A percentile compares a stretch with the other conserved stretches of the same genome.
phyloP scores from a whole-genome alignment of 2,888 invertebrate species.

The Sarcophaga variegata region DNA sequence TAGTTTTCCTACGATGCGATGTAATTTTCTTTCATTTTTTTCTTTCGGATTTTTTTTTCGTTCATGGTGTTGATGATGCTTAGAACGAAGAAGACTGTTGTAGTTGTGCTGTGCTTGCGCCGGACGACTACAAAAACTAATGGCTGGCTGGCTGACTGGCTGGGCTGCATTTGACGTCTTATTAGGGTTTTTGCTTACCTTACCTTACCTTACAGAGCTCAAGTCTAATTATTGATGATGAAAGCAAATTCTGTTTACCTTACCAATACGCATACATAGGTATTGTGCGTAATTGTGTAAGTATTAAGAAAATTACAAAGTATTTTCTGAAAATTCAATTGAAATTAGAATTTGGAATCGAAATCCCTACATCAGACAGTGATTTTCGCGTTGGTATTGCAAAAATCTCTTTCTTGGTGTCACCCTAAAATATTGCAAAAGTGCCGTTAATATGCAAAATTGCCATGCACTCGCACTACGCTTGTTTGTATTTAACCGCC shows the following conservation, averaged over 20 bases:
- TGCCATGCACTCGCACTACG: slow-evolving; percentile 40
- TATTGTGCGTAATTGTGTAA: too few relatives aligned
- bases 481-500: slow-evolving; percentile 9
- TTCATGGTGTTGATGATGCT: slow-evolving; percentile 9
- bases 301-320: too few relatives aligned
- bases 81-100: slow-evolving; percentile 51
- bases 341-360: not conserved
- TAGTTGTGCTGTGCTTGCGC: slow-evolving; percentile 40
- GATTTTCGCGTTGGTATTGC: slow-evolving; percentile 50
- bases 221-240: too few relatives aligned
- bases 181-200: slow-evolving; percentile 32
- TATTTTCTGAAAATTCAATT: too few relatives aligned
- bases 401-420: slow-evolving; percentile 38
- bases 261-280: too few relatives aligned
- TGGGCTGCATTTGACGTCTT: slow-evolving; percentile 15
- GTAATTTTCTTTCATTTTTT: too few relatives aligned
- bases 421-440: slow-evolving; percentile 49
- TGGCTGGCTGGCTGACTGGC: too few relatives aligned
- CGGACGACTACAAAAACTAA: not conserved
- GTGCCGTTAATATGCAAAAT: slow-evolving; percentile 15
- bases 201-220: too few relatives aligned
- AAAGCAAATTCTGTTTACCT: too few relatives aligned
- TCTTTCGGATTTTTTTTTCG: not conserved
- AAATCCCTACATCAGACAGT: slow-evolving; percentile 3
- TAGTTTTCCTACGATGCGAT: too few relatives aligned